A percentile compares a stretch with the other conserved stretches of the same genome.
Evolutionary conservation across 2,113 vertebrate species (phyloP).

Genomic region (Sporophila hypoxantha): DNA sequence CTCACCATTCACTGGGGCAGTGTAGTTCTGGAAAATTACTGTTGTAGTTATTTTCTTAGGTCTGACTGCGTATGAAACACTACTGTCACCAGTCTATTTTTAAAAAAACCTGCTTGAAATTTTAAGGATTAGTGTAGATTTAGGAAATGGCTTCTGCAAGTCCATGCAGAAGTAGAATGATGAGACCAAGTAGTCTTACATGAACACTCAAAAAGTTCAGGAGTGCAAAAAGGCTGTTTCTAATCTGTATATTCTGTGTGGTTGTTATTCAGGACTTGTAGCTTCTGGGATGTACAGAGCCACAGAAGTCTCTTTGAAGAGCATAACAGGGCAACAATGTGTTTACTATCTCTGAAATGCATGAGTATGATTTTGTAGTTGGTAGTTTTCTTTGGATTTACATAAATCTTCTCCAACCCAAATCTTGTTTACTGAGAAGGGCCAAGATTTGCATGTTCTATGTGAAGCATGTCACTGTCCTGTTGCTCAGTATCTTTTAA

Average conservation of each 20-base stretch:
- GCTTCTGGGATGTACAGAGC: not conserved
- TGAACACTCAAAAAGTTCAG: not conserved
- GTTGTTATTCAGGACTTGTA: not conserved
- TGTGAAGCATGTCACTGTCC: not conserved
- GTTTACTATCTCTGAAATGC: not conserved
- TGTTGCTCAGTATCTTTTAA: not conserved
- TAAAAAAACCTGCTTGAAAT: not conserved
- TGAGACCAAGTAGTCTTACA: not conserved
- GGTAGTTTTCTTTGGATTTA: not conserved
- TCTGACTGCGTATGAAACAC: not conserved
- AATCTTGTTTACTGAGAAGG: not conserved
- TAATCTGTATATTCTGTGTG: not conserved
- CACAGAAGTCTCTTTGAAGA: not conserved
- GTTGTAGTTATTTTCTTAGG: not conserved
- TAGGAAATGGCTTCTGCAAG: not conserved
- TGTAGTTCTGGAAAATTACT: not conserved
- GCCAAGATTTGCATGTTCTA: fast-evolving
- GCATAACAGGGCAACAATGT: not conserved
- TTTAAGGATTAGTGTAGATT: not conserved
- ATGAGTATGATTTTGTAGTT: not conserved
- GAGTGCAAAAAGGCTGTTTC: not conserved
- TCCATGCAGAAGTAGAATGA: not conserved
- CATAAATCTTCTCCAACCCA: not conserved
- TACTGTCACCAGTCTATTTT: not conserved
- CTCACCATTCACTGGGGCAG: not conserved